phyloP scores from a whole-genome alignment of 1,140 invertebrate species.

The Lineus longissimus region DNA sequence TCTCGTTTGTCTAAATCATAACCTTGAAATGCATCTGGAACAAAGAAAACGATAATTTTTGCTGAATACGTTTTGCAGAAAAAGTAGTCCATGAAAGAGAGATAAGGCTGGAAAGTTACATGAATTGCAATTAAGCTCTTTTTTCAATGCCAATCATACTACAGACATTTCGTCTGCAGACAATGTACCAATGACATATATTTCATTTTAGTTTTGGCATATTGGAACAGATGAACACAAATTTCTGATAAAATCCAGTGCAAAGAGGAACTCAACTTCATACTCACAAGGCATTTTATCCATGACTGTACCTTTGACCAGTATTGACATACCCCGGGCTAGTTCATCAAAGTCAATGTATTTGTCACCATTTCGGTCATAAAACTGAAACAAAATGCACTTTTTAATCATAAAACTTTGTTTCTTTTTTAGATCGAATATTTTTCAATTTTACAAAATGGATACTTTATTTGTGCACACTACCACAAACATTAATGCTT shows the following conservation, averaged over 20 bases:
- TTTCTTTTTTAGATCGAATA: too few species aligned
- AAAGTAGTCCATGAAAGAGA: too few species aligned
- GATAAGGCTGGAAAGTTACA: too few species aligned
- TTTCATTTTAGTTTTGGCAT: not conserved
- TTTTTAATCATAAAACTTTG: too few species aligned
- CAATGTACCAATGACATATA: too few species aligned
- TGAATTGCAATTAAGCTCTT: too few species aligned
- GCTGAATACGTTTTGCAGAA: too few species aligned
- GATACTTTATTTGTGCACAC: too few species aligned
- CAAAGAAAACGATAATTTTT: not conserved
- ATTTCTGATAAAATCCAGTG: not conserved
- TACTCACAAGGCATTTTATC: constrained; percentile 2
- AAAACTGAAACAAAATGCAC: not conserved
- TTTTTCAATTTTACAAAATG: too few species aligned
- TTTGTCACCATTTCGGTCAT: constrained; percentile 3
- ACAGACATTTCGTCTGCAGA: too few species aligned
- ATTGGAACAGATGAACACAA: not conserved
- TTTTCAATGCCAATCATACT: too few species aligned
- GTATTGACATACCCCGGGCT: not conserved
- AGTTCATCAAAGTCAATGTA: constrained; percentile 4
- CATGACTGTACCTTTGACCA: not conserved
- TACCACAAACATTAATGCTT: not conserved
- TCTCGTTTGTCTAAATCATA: constrained; percentile 9
- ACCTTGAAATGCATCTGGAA: constrained; percentile 9
- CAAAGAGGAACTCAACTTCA: not conserved